phyloP scores from a whole-genome alignment of 1,140 invertebrate species.

The Drosophila novamexicana region DNA sequence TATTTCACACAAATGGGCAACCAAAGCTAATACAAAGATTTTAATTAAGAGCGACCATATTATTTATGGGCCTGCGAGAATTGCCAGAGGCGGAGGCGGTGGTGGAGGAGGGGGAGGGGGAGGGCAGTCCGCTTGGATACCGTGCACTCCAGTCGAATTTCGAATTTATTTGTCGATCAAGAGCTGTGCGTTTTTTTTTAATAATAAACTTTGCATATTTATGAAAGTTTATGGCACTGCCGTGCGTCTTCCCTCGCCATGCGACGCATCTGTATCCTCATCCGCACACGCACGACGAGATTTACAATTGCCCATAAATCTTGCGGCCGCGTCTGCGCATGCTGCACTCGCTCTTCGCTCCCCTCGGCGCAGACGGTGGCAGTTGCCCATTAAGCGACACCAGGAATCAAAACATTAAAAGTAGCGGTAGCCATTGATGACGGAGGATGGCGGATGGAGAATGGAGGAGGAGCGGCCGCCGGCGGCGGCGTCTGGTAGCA shows the following conservation, averaged over 20 bases:
- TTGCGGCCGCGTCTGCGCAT: slow-evolving; percentile 29
- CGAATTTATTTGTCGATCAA: slow-evolving; percentile 38
- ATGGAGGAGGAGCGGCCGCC: background rate
- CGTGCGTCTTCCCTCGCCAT: too few relatives aligned
- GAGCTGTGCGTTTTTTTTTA: slow-evolving; percentile 20
- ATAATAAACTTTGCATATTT: slow-evolving; percentile 61
- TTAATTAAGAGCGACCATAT: slow-evolving; percentile 67
- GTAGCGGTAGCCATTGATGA: slow-evolving; percentile 4
- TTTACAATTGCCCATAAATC: slow-evolving; percentile 75
- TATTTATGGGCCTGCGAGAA: slow-evolving; percentile 62
- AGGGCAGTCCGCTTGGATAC: background rate
- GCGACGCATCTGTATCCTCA: slow-evolving; percentile 8
- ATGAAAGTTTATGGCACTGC: slow-evolving; percentile 16
- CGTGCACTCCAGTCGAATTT: slow-evolving; percentile 25
- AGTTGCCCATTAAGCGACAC: slow-evolving; percentile 76
- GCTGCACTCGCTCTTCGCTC: slow-evolving; percentile 18
- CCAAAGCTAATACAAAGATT: slow-evolving; percentile 55
- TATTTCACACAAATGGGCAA: slow-evolving; percentile 45
- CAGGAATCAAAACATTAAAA: slow-evolving; percentile 63
- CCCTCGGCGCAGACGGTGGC: slow-evolving; percentile 30
- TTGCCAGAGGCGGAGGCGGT: background rate
- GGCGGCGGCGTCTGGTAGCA: slow-evolving; percentile 44
- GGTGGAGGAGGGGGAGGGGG: background rate
- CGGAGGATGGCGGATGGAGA: background rate
- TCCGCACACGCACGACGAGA: slow-evolving; percentile 38